A percentile compares a stretch with the other conserved stretches of the same genome.
phyloP scores from a whole-genome alignment of 1,140 invertebrate genomes.

The Calliphora vicina region DNA sequence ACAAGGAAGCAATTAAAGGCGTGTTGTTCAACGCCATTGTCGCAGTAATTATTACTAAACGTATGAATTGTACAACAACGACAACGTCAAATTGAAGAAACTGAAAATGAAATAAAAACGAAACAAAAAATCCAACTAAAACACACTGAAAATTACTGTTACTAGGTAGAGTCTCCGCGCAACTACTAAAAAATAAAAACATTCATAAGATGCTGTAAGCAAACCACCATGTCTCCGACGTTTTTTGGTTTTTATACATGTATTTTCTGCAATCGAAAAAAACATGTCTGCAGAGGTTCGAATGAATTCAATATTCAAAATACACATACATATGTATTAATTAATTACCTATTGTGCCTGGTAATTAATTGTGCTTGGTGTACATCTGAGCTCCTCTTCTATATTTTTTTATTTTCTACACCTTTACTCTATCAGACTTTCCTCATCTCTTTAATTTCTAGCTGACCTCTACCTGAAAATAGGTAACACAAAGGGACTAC shows the following conservation, averaged over 20 bases:
- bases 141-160: neutral
- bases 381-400: too few relatives aligned
- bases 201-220: neutral
- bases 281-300: too few relatives aligned
- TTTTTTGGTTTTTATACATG: neutral
- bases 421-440: too few relatives aligned
- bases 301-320: too few relatives aligned
- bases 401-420: too few relatives aligned
- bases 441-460: too few relatives aligned
- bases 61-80: slow-evolving; percentile 16
- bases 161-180: neutral
- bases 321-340: too few relatives aligned
- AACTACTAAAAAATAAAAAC: neutral
- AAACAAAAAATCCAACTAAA: neutral
- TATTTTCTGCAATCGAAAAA: too few relatives aligned
- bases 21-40: slow-evolving; percentile 34
- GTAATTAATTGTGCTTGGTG: too few relatives aligned
- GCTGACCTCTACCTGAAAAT: too few relatives aligned
- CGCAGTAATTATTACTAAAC: slow-evolving; percentile 33
- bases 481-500: too few relatives aligned
- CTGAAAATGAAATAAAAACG: neutral
- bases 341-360: too few relatives aligned
- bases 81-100: neutral
- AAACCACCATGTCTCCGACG: neutral
- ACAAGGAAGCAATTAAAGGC: slow-evolving; percentile 34